Evolutionary conservation across 2,888 invertebrate genomes (phyloP), one percentile per base, ranked within the genome.

Genomic region (Parnassius orleans): DNA sequence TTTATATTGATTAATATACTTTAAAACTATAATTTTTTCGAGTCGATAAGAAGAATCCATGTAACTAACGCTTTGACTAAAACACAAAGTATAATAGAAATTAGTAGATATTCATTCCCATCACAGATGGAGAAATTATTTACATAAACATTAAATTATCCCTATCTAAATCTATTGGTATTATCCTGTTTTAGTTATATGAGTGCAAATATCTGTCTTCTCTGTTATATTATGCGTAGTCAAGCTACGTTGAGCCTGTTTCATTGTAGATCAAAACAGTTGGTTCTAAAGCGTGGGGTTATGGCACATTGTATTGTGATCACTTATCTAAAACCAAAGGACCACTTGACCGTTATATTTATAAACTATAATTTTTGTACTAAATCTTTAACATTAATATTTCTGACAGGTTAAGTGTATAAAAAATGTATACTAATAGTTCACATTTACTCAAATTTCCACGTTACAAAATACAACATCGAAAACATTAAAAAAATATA

Each of bases 91-190:
- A 14, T 15, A 42, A 52, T 41, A 19, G 19, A 42, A 19, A 53
- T 24, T 48, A 43, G 48, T 44, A 61, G 10, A n/a, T 55, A 44
- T 53, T 60, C 11, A 14, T 24, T 63, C 56, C 67, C 66, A 64
- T 67, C 66, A 67, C 66, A 66, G 67, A 67, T 63, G 66, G 66
- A 46, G 50, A 43, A 44, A 59, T 60, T 66, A 66, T 66, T 61
- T 66, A 66, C 66, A 66, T 59, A 61, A 42, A 46, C 42, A 59
- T 57, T 64, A 61, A 33, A 54, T 61, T 57, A 60, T 56, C 48
- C 52, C 57, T 65, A 65, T 53, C 60, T 59, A 65, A 19, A 61
- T 61, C 63, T 65, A 65, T 65, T 63, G 65, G 65, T 65, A 60
- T 59, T 51, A 51, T 41, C 50, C 47, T 50, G 48, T 11, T 51